Conservation (phyloP, 1,140 invertebrate species). For the Orius laevigatus region DNA sequence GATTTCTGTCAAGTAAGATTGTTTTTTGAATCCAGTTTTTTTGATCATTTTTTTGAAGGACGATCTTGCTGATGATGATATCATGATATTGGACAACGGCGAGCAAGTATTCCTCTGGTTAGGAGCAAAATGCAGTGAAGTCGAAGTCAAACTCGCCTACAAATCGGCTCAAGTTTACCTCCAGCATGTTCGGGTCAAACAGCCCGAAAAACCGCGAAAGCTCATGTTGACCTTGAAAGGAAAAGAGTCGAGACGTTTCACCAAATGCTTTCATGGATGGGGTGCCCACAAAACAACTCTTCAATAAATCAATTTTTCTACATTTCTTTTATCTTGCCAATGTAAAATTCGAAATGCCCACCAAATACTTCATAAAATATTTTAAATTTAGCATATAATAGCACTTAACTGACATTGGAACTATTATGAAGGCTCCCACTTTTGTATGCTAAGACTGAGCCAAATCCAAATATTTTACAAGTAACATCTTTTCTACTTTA, state of each 20-base stretch:
- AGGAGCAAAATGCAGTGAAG: constrained; percentile 88
- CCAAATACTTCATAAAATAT: no score
- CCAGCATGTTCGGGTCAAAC: constrained; percentile 90
- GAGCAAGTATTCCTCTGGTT: constrained; percentile 97
- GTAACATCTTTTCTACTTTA: no score
- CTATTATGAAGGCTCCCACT: no score
- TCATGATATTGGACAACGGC: constrained; percentile 98
- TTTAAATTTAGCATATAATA: no score
- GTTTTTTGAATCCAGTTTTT: background rate
- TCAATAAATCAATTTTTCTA: constrained; percentile 29
- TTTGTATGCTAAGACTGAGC: no score
- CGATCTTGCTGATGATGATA: constrained; percentile 97
- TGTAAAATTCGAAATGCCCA: no score
- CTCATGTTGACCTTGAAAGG: constrained; percentile 92
- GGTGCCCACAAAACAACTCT: constrained; percentile 52
- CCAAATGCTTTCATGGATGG: constrained; percentile 99
- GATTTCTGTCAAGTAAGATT: constrained; percentile 90
- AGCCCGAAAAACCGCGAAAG: constrained; percentile 80
- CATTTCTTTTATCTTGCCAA: no score
- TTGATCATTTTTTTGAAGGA: constrained; percentile 44
- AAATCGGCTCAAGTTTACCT: constrained; percentile 98
- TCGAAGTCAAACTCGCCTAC: constrained; percentile 96
- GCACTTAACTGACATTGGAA: no score
- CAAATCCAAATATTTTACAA: no score
- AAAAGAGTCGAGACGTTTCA: constrained; percentile 87